Evolutionary conservation across 37 sponge, comb jelly and placozoan genomes (phyloP), one percentile per base, ranked within the genome.

Genomic region (Agelas oroides): DNA sequence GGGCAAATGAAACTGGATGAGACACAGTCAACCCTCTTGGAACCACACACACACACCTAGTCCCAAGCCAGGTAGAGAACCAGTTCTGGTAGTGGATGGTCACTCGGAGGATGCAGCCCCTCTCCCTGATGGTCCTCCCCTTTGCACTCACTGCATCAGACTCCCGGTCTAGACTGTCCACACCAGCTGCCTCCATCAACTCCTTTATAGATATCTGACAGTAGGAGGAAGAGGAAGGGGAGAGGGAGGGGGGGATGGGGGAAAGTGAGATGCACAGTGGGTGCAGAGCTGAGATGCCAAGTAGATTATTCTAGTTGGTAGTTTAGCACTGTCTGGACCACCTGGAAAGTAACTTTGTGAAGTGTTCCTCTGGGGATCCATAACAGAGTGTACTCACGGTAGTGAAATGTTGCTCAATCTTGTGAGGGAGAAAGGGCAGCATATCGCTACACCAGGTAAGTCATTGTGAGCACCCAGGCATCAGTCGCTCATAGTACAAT

Each of bases 11-110:
- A 24, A 62, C 11, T 21, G 84, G 46, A 38, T n/a, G n/a, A n/a
- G n/a, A n/a, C n/a, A n/a, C n/a, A n/a, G n/a, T 5, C 41, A 39
- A 35, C 63, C 3, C 46, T 12, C 46, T 12, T 8, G 8, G 6
- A 46, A 3, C 3, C 46, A 46, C 46, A 46, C 46, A 46, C 3
- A 64, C 67, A n/a, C 79, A 90, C 85, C 84, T 87, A 52, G 92
- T 89, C 1, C 96, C 96, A 0, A 92, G 53, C 90, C 87, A 87
- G 0, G 87, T 80, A n/a, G 71, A 75, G 1, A 75, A 66, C 73
- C 80, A 84, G 86, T 95, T 95, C 40, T 92, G 83, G 59, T 95
- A 95, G 75, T 66, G 76, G 46, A 95, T 87, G 55, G 88, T 70
- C 12, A 95, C 91, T 53, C 82, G 65, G 32, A 95, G 31, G 23